Evolutionary conservation across 2,888 invertebrate genomes (phyloP), one percentile per base, ranked within the genome.

Genomic region (Pardosa pseudoannulata): DNA sequence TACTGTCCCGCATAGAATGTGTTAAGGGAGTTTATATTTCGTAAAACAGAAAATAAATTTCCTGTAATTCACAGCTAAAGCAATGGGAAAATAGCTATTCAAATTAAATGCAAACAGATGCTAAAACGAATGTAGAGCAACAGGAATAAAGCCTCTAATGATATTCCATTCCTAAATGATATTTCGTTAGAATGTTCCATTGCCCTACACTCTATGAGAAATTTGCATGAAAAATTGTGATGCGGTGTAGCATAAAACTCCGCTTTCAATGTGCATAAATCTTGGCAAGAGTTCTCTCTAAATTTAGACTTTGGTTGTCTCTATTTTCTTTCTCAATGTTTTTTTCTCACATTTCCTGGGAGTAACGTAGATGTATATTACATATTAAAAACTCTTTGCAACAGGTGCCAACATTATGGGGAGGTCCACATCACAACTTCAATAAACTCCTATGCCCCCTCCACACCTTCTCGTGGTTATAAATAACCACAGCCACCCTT

Each of bases 371-470:
- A 56, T 56, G 56, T 56, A 23, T 46, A 23, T 16, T 23, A 2
- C 56, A 23, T 56, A 56, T 56, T 56, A 56, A 56, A 56, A 56
- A 67, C 36, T 28, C 32, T 2, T 19, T 32, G 13, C 67, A 67
- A 67, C 67, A 67, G 67, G 67, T 67, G 67, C 67, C 67, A 67
- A 67, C 5, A 19, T 7, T 67, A 67, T 67, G 32, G 36, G 1
- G 23, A 67, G 32, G 29, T 16, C 28, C 23, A 56, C 23, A 56
- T 56, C 56, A 56, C 1, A 19, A 5, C 67, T n/a, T 31, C 67
- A n/a, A 65, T 19, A 32, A 32, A 16, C 32, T 67, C 19, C 6
- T 3, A 6, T 19, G 13, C 31, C n/a, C 64, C n/a, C 23, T n/a
- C n/a, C 5, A n/a, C 23, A 29, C 13, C 67, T 67, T 13, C 19